Evolutionary conservation across 2,113 vertebrate genomes (phyloP).

Genomic region (Pyxicephalus adspersus): DNA sequence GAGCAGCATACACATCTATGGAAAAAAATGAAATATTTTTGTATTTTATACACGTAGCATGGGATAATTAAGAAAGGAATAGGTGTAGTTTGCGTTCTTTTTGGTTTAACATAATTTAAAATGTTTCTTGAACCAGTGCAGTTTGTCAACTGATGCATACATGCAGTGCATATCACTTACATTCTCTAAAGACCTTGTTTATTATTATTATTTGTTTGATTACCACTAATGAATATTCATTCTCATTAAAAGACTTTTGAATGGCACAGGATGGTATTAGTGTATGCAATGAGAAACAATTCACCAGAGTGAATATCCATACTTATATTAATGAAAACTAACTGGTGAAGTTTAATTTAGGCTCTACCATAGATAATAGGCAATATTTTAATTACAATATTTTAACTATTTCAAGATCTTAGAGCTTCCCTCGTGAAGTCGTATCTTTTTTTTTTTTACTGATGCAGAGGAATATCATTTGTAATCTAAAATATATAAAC

Average conservation of each 20-base stretch:
- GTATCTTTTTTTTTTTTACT: too few relatives aligned
- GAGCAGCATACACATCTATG: not conserved
- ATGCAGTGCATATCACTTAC: constrained; percentile 7
- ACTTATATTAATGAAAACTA: not conserved
- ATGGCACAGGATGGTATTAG: constrained; percentile 1
- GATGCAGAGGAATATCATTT: too few relatives aligned
- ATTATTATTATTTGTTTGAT: constrained; percentile 47
- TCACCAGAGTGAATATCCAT: constrained; percentile 1
- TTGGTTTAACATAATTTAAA: constrained; percentile 25
- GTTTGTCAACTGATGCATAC: constrained; percentile 38
- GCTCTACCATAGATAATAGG: too few relatives aligned
- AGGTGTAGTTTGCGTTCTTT: not conserved
- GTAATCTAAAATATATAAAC: too few relatives aligned
- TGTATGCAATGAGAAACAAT: constrained; percentile 16
- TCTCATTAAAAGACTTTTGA: constrained; percentile 22
- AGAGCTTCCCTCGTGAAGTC: too few relatives aligned
- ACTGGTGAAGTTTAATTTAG: too few relatives aligned
- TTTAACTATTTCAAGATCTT: too few relatives aligned
- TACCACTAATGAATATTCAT: constrained; percentile 42
- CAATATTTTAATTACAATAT: too few relatives aligned
- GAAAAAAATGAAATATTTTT: not conserved
- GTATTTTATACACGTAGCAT: constrained; percentile 1
- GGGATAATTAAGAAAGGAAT: not conserved
- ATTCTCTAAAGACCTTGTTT: constrained; percentile 33
- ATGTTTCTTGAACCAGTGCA: constrained; percentile 24